Percentiles rank a stretch among this genome's conserved stretches.
Conservation (phyloP, 2,797 vertebrate species). For the Agapornis canus region DNA sequence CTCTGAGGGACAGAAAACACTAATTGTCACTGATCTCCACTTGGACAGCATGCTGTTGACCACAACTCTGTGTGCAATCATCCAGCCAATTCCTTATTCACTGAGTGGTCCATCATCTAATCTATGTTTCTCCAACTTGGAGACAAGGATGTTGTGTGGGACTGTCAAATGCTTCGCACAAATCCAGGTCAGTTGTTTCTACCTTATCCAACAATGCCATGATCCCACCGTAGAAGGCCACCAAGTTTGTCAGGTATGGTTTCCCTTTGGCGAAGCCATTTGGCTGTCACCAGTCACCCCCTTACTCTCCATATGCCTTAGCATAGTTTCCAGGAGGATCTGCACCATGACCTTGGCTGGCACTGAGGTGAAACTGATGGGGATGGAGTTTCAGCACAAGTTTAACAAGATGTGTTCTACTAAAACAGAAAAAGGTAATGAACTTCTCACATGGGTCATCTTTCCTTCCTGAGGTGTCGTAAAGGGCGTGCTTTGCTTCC, state of each 20-base stretch:
- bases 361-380: background rate
- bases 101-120: background rate
- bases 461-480: background rate
- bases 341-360: background rate
- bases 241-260: background rate
- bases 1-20: background rate
- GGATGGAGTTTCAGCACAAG: background rate
- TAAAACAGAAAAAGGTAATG: background rate
- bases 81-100: background rate
- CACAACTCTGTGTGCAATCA: background rate
- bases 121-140: background rate
- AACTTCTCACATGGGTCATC: fast-evolving
- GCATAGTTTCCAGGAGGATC: background rate
- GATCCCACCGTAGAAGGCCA: background rate
- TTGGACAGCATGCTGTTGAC: background rate
- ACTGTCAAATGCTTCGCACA: background rate
- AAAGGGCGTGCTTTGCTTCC: fast-evolving
- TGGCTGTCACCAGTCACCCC: background rate
- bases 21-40: background rate
- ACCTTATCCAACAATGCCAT: background rate
- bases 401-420: background rate
- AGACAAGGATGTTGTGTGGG: background rate
- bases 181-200: background rate
- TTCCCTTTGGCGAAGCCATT: background rate
- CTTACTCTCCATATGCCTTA: background rate